Base-by-base conservation (phyloP, 2,797 vertebrate genomes). In the Podarcis lilfordi region DNA sequence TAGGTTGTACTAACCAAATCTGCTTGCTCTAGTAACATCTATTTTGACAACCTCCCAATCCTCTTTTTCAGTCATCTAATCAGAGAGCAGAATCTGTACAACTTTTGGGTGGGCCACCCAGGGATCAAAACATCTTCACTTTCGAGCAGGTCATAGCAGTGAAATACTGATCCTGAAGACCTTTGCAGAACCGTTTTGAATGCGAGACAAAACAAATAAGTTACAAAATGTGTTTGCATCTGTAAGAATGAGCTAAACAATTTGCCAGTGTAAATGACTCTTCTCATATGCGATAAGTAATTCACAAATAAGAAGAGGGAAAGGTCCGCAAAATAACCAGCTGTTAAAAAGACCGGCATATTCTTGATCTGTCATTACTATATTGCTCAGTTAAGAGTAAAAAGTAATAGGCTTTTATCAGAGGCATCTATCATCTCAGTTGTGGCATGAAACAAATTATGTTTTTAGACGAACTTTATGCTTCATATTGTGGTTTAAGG, bases 381-480 rank as follows among this genome's bases (percentile, higher is more conserved):
- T 0, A 0, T 89, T 90, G 88, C 80, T 84, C 86, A 77, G 81
- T 91, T 78, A 71, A 92, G 80, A 25, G 86, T 72, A 83, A 94
- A 71, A 72, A 89, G 45, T 89, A 90, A 80, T 2, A 86, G 55
- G 74, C 76, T 89, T 68, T 92, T 91, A 87, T 89, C 3, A 17
- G 64, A 50, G 64, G 23, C 76, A 87, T 91, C 89, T 91, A 25
- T 91, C 89, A 92, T 79, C 75, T 68, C 15, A 92, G 37, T 78
- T 95, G 55, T 90, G 86, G 88, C 0, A 0, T 68, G 88, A 89
- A 91, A 93, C 68, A 88, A 91, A 94, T 92, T 84, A 92, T 61
- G 45, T 89, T 88, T 50, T 81, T 66, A 0, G 37, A 85, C 64
- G n/a, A 87, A 85, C 89, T 87, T 77, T 80, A 89, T 88, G 89